Evolutionary conservation across 2,113 vertebrate species (phyloP).

Genomic region (Vicugna pacos): DNA sequence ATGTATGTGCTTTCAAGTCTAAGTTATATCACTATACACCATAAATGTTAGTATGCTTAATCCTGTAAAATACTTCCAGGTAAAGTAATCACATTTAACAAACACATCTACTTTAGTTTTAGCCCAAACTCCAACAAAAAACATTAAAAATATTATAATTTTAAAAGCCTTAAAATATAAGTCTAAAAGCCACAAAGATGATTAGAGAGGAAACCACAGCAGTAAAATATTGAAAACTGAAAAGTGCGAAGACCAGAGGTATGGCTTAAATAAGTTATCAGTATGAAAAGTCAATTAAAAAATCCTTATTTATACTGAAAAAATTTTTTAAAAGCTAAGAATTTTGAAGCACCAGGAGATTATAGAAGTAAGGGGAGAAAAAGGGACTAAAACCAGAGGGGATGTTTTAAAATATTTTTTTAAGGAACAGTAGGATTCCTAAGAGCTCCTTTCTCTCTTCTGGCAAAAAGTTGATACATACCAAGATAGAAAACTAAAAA

Average conservation of each 20-base stretch:
- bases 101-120: background rate
- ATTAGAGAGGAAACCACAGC: background rate
- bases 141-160: background rate
- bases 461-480: background rate
- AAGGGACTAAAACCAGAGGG: background rate
- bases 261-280: background rate
- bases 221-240: background rate
- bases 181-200: background rate
- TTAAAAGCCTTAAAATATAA: background rate
- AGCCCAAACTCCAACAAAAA: background rate
- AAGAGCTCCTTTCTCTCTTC: background rate
- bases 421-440: background rate
- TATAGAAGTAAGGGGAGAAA: background rate
- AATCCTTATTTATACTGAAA: background rate
- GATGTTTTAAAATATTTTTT: background rate
- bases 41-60: background rate
- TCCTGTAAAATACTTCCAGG: background rate
- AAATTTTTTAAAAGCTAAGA: background rate
- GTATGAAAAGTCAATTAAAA: background rate
- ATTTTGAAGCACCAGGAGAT: background rate
- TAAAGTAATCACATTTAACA: background rate
- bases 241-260: background rate
- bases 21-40: background rate
- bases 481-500: background rate
- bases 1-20: background rate